Conservation (phyloP, 2,888 invertebrate species). For the Latrodectus elegans region DNA sequence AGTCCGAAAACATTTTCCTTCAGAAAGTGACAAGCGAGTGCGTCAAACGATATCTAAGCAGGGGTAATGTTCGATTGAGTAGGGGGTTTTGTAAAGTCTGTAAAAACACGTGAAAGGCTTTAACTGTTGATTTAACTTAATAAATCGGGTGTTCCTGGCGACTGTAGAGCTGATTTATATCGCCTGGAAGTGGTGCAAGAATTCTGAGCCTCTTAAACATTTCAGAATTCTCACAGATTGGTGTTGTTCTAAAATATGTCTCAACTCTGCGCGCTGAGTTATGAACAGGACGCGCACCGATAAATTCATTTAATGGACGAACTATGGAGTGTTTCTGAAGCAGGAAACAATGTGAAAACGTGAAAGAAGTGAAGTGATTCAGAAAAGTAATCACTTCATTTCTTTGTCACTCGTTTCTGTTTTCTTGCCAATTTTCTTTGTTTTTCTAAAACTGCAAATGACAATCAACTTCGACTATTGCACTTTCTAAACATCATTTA, state of each 20-base stretch:
- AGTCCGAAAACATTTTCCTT: not conserved
- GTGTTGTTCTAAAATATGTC: too few species aligned
- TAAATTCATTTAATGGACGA: too few species aligned
- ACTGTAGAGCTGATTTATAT: not conserved
- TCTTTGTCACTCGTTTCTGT: not conserved
- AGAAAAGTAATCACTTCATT: conserved; percentile 5
- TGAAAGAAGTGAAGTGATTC: not conserved
- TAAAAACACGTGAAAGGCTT: not conserved
- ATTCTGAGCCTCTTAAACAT: not conserved
- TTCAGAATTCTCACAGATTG: too few species aligned
- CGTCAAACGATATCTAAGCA: not conserved
- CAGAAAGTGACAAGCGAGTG: not conserved
- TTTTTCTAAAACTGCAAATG: too few species aligned
- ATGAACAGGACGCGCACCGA: too few species aligned
- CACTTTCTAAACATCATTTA: too few species aligned
- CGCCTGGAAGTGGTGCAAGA: not conserved
- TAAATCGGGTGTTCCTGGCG: not conserved
- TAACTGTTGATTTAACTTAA: not conserved
- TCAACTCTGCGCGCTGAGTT: too few species aligned
- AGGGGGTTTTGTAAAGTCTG: not conserved
- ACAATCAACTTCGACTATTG: too few species aligned
- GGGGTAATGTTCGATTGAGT: conserved; percentile 4
- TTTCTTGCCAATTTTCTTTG: too few species aligned
- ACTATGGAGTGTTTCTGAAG: too few species aligned
- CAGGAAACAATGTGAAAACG: not conserved